phyloP scores from a whole-genome alignment of 35 echinoderm and acorn worm species.

The Heliocidaris tuberculata region DNA sequence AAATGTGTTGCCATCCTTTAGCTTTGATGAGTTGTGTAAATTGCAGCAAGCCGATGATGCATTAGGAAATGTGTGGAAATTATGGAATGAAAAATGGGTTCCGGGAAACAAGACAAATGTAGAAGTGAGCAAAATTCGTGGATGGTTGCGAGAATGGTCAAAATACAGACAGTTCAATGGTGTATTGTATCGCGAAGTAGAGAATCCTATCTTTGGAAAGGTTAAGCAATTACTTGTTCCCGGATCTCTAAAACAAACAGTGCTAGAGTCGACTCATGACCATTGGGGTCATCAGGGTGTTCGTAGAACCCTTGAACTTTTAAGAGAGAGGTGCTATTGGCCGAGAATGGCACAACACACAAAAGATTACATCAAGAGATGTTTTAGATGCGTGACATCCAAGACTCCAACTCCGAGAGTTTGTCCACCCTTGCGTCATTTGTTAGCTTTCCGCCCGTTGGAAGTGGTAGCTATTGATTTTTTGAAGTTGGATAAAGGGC shows the following conservation, averaged over 20 bases:
- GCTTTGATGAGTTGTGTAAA: slow-evolving; percentile 29
- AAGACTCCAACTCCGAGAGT: slow-evolving; percentile 49
- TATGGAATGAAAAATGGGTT: too few relatives aligned
- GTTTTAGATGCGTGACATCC: too few relatives aligned
- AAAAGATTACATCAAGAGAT: too few relatives aligned
- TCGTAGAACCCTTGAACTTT: slow-evolving; percentile 31
- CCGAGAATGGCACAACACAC: slow-evolving; percentile 52
- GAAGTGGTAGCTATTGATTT: too few relatives aligned
- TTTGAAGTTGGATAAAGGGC: too few relatives aligned
- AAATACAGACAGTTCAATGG: too few relatives aligned
- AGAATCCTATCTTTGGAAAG: too few relatives aligned
- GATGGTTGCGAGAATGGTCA: slow-evolving; percentile 37
- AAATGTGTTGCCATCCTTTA: slow-evolving; percentile 42
- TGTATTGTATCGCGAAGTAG: too few relatives aligned
- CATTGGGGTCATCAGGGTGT: slow-evolving; percentile 66
- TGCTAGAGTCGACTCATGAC: slow-evolving; percentile 51
- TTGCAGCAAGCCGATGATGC: too few relatives aligned
- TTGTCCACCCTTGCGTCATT: slow-evolving; percentile 33
- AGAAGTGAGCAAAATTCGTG: background rate
- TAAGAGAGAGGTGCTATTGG: slow-evolving; percentile 61
- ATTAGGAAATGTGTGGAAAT: too few relatives aligned
- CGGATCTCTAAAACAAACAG: background rate
- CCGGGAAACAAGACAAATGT: background rate
- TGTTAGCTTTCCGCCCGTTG: slow-evolving; percentile 55
- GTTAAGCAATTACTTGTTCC: slow-evolving; percentile 70